Conservation (phyloP, 2,888 invertebrate genomes). For the Nymphalis c-album region DNA sequence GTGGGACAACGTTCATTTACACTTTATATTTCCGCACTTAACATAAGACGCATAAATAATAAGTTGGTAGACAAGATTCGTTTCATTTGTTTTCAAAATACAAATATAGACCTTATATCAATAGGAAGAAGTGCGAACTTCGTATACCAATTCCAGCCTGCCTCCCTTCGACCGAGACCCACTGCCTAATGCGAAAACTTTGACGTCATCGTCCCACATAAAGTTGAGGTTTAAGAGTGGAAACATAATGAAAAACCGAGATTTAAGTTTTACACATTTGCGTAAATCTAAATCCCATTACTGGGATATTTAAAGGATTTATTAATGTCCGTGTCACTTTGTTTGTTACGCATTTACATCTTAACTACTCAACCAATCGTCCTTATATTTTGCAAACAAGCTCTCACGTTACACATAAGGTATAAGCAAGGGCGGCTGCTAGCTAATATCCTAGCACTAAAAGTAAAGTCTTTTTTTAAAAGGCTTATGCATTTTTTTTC, state of each 20-base stretch:
- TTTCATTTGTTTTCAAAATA: conserved; percentile 52
- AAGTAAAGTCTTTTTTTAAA: no score
- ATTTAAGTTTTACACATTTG: conserved; percentile 7
- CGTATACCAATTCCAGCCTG: conserved; percentile 34
- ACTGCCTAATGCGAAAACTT: conserved; percentile 72
- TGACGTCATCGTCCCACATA: conserved; percentile 63
- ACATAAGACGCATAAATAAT: conserved; percentile 27
- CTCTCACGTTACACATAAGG: no score
- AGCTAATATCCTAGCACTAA: no score
- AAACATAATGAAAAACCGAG: conserved; percentile 6
- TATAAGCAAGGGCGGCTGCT: no score
- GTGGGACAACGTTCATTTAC: conserved; percentile 17
- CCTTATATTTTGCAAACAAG: no score
- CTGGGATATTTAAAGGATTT: no score
- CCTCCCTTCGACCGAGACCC: conserved; percentile 67
- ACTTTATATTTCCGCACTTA: conserved; percentile 25
- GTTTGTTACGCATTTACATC: no score
- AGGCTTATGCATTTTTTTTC: no score
- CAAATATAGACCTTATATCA: conserved; percentile 49
- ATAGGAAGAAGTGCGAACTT: conserved; percentile 46
- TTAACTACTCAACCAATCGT: no score
- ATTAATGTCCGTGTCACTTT: no score
- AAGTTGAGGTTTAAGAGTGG: conserved; percentile 23
- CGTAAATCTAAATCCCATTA: not conserved
- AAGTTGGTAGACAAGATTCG: conserved; percentile 49